phyloP scores from a whole-genome alignment of 37 sponge, comb jelly and placozoan genomes.

The Ianthella basta region DNA sequence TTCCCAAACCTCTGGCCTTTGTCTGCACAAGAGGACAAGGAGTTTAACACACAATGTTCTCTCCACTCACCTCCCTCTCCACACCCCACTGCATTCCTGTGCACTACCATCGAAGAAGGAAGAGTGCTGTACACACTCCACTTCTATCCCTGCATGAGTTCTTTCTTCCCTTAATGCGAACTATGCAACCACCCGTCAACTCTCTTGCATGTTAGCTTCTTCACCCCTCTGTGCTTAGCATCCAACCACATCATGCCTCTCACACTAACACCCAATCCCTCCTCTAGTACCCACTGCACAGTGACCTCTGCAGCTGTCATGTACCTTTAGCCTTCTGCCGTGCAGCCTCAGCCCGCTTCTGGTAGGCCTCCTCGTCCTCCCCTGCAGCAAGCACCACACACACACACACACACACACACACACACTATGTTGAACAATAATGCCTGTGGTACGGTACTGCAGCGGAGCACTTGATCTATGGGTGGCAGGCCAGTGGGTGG shows the following conservation, averaged over 20 bases:
- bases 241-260: too few species aligned
- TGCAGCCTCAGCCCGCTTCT: conserved; percentile 37
- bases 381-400: conserved; percentile 10
- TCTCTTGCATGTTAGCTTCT: too few species aligned
- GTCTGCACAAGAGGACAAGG: neutral
- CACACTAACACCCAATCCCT: too few species aligned
- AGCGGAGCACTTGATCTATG: neutral
- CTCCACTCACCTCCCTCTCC: neutral
- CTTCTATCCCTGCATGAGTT: too few species aligned
- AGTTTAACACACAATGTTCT: neutral
- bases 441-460: neutral
- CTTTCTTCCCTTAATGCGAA: too few species aligned
- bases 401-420: too few species aligned
- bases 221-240: too few species aligned
- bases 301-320: conserved; percentile 6
- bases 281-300: neutral
- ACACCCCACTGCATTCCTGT: neutral
- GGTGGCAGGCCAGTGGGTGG: neutral
- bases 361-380: conserved; percentile 59
- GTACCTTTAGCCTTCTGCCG: conserved; percentile 15
- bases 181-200: too few species aligned
- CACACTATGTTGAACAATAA: neutral
- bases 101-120: too few species aligned
- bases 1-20: neutral
- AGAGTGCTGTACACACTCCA: too few species aligned